Conservation (phyloP, 2,113 vertebrate species). For the Antechinus flavipes region DNA sequence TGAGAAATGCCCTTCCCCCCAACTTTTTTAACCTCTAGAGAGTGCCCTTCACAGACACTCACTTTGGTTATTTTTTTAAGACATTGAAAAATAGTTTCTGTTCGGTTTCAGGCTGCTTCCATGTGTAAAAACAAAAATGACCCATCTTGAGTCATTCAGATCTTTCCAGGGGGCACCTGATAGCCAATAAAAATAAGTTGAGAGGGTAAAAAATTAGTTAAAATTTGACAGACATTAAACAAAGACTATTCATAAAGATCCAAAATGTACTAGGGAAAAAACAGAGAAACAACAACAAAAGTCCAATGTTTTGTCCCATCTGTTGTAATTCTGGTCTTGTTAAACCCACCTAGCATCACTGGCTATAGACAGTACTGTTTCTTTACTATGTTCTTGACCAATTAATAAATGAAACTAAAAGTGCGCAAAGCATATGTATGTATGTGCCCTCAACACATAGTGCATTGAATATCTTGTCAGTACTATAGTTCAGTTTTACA, state of each 20-base stretch:
- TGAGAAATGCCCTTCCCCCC: slow-evolving; percentile 14
- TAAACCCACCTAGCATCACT: neutral
- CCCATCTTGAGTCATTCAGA: slow-evolving; percentile 12
- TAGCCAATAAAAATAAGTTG: neutral
- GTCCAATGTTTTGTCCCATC: no score
- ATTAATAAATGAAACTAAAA: slow-evolving; percentile 5
- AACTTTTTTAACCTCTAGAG: slow-evolving; percentile 49
- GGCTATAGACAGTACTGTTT: neutral
- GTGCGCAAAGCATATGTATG: neutral
- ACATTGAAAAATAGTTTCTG: slow-evolving; percentile 25
- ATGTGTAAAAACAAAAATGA: slow-evolving; percentile 10
- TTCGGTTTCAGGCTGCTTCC: slow-evolving; percentile 2
- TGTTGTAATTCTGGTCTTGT: neutral
- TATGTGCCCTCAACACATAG: neutral
- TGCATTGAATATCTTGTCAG: neutral
- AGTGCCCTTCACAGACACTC: neutral
- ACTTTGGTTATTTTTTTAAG: neutral
- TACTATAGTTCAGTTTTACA: neutral
- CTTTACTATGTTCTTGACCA: neutral
- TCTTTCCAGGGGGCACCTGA: neutral
- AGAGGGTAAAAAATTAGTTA: neutral
- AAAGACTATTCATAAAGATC: neutral
- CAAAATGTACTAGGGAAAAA: neutral
- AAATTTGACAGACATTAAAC: neutral
- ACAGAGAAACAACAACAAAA: neutral